These are phyloP conservation scores for Lamellibrachia satsuma DNA, from an alignment of 2,888 invertebrate species.

Conservation along the genomic window DNA sequence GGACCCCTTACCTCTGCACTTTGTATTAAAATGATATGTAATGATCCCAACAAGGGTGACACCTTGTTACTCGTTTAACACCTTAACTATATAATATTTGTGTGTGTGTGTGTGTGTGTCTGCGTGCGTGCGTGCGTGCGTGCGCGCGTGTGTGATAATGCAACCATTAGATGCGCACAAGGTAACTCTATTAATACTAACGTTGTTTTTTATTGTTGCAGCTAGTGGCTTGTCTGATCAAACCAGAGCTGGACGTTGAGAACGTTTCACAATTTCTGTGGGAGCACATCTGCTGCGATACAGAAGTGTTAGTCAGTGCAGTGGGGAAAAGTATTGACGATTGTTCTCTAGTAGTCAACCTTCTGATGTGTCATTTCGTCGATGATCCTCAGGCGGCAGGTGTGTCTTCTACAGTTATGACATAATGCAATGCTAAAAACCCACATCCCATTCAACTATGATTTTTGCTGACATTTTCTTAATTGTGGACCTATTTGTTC, in stretches of 20 bases:
- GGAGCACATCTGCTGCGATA: constrained; percentile 47
- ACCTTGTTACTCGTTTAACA: background rate
- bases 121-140: background rate
- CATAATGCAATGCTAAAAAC: background rate
- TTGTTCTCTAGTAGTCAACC: constrained; percentile 47
- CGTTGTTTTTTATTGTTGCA: background rate
- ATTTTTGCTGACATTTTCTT: no score
- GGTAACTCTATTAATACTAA: background rate
- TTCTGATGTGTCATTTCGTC: constrained; percentile 26
- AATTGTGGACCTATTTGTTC: no score
- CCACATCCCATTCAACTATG: no score
- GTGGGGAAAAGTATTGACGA: constrained; percentile 49
- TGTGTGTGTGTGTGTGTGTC: background rate
- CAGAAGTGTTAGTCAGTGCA: constrained; percentile 42
- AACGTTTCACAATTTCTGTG: constrained; percentile 43
- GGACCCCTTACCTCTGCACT: background rate
- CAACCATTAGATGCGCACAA: no score
- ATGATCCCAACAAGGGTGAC: background rate
- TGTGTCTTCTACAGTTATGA: background rate
- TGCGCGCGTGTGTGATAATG: background rate
- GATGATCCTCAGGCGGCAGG: background rate
- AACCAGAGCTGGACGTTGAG: background rate
- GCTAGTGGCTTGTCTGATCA: background rate
- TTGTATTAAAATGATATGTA: background rate
- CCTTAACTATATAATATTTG: no score